phyloP scores from a whole-genome alignment of 2,888 invertebrate genomes.

The Macrostomum cliftonense region DNA sequence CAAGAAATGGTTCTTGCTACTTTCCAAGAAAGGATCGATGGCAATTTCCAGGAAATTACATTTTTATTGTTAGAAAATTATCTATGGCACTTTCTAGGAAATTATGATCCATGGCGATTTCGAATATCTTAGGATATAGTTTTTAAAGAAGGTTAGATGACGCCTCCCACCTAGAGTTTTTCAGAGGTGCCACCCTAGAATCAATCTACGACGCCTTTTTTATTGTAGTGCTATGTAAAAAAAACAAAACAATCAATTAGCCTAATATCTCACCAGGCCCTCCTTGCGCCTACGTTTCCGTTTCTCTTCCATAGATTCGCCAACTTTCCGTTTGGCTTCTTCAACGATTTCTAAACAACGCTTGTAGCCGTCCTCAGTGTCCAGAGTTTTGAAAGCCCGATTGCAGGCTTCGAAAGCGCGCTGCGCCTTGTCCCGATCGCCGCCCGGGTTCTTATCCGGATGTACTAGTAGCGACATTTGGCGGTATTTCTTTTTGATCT shows the following conservation, averaged over 20 bases:
- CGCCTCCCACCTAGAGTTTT: too few species aligned
- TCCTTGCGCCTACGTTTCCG: not conserved
- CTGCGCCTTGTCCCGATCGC: slow-evolving; percentile 80
- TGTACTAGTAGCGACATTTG: slow-evolving; percentile 86
- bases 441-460: slow-evolving; percentile 96
- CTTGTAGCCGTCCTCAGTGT: slow-evolving; percentile 75
- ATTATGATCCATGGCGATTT: too few species aligned
- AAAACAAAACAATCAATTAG: not conserved
- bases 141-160: too few species aligned
- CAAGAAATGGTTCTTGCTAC: too few species aligned
- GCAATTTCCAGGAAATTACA: too few species aligned
- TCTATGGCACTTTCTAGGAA: too few species aligned
- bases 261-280: slow-evolving; percentile 43
- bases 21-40: too few species aligned
- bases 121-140: too few species aligned
- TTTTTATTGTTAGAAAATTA: too few species aligned
- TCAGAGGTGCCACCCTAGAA: too few species aligned
- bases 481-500: slow-evolving; percentile 86
- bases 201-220: too few species aligned
- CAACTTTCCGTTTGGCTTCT: slow-evolving; percentile 81
- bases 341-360: slow-evolving; percentile 87
- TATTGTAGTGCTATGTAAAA: not conserved
- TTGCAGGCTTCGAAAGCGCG: slow-evolving; percentile 56
- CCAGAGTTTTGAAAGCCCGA: slow-evolving; percentile 79
- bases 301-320: slow-evolving; percentile 48